Evolutionary conservation across 2,113 vertebrate species (phyloP).

Genomic region (Hemichromis elongatus): DNA sequence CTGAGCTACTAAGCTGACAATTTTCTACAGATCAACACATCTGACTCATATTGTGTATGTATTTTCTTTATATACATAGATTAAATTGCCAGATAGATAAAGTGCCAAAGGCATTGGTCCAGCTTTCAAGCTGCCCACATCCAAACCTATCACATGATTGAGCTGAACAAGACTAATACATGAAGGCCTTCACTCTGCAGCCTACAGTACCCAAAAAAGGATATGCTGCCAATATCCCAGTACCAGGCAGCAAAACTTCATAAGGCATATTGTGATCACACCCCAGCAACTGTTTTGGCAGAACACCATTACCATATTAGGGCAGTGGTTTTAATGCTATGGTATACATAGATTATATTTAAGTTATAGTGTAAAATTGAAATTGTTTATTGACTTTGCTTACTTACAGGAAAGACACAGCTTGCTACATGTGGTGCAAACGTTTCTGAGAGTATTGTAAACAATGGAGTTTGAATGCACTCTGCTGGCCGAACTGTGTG

Average conservation of each 20-base stretch:
- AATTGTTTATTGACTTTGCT: not conserved
- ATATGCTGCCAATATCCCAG: not conserved
- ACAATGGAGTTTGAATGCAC: not conserved
- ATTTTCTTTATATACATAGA: accelerated
- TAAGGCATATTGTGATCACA: not conserved
- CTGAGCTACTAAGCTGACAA: not conserved
- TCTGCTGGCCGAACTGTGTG: not conserved
- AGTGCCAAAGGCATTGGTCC: not conserved
- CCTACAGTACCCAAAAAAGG: not conserved
- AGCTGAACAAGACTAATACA: not conserved
- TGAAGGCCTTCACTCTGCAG: not conserved
- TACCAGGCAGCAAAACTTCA: not conserved
- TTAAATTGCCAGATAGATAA: not conserved
- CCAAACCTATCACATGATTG: not conserved
- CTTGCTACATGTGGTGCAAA: not conserved
- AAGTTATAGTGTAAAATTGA: not conserved
- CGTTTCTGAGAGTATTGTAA: not conserved
- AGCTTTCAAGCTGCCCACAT: not conserved
- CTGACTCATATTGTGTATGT: not conserved
- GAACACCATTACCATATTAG: not conserved
- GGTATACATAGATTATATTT: not conserved
- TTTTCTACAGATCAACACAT: not conserved
- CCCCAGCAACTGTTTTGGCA: not conserved
- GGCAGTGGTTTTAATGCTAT: not conserved
- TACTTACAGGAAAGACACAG: not conserved